Evolutionary conservation across 92 coral and sea anemone species (phyloP), one percentile per base, ranked within the genome.

Genomic region (Siderastrea radians): DNA sequence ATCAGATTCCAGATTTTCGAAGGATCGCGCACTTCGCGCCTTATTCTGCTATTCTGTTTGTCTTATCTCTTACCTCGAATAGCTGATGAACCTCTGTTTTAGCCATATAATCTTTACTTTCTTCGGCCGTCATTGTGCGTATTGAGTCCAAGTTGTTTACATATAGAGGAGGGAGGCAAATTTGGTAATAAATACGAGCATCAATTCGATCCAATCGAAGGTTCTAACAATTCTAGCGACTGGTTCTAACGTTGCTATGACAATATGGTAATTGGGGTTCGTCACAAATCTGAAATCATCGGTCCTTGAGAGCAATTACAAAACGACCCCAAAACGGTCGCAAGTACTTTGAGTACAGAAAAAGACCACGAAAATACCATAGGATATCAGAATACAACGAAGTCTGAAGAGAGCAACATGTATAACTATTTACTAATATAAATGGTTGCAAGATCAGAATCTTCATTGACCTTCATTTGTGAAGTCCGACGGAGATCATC

Each of bases 91-190:
- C 95, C 87, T 97, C 99, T 15, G 98, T 86, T 65, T 90, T 93
- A 49, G 96, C 98, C 97, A 97, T 95, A 83, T 97, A 97, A 0
- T 95, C 99, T 73, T 97, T 97, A 77, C 98, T 94, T 76, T 97
- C 99, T 84, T 94, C 95, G 19, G 98, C 78, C 71, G 99, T 95
- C 99, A 97, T 97, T 64, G 52, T 92, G 52, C 49, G 44, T 15
- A 2, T 51, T 53, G 62, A 57, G 3, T 58, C 64, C 48, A 6
- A 3, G 19, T 6, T 83, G 71, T 83, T 57, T 83, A 72, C 87
- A 83, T 72, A 49, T 6, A 81, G 10, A 69, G 16, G 59, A 6
- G 15, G 49, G 67, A 70, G 17, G 67, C 60, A 63, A 71, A 58
- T 47, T n/a, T 65, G 59, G 45, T 26, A 68, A 53, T 8, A 58